Conservation (phyloP, 2,888 invertebrate species). For the Uloborus plumipes region DNA sequence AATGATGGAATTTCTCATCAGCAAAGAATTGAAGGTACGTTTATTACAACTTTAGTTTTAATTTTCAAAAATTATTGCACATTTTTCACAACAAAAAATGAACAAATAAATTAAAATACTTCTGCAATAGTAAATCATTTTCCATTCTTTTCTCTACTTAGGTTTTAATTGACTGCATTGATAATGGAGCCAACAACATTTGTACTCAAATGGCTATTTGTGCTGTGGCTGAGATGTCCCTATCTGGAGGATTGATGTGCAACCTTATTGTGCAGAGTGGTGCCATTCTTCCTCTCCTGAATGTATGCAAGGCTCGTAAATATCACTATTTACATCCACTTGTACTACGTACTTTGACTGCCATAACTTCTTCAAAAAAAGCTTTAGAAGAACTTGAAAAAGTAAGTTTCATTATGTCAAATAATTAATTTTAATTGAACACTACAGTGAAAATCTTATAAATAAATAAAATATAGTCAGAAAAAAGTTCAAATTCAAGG, state of each 20-base stretch:
- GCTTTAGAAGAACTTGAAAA: constrained; percentile 49
- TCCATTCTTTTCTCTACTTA: background rate
- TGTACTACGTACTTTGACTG: constrained; percentile 49
- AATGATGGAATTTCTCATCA: constrained; percentile 61
- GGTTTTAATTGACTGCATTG: constrained; percentile 46
- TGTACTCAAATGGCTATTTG: constrained; percentile 50
- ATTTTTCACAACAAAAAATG: background rate
- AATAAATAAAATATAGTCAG: too few relatives aligned
- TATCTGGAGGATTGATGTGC: constrained; percentile 54
- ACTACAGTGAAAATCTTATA: too few relatives aligned
- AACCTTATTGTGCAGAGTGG: constrained; percentile 53
- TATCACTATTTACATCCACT: constrained; percentile 49
- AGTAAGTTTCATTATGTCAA: constrained; percentile 15
- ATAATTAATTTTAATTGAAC: too few relatives aligned
- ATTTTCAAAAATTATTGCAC: background rate
- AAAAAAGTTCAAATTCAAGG: too few relatives aligned
- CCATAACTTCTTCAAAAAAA: constrained; percentile 32
- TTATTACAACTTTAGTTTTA: background rate
- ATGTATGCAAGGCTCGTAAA: constrained; percentile 46
- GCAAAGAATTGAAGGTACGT: constrained; percentile 57
- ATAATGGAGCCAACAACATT: constrained; percentile 33
- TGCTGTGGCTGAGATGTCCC: constrained; percentile 58
- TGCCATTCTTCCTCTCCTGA: constrained; percentile 39
- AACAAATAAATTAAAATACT: background rate
- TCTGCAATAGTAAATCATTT: background rate